These are phyloP conservation scores for Alexandromys fortis DNA, from an alignment of 2,113 vertebrate genomes.

Conservation along the genomic window DNA sequence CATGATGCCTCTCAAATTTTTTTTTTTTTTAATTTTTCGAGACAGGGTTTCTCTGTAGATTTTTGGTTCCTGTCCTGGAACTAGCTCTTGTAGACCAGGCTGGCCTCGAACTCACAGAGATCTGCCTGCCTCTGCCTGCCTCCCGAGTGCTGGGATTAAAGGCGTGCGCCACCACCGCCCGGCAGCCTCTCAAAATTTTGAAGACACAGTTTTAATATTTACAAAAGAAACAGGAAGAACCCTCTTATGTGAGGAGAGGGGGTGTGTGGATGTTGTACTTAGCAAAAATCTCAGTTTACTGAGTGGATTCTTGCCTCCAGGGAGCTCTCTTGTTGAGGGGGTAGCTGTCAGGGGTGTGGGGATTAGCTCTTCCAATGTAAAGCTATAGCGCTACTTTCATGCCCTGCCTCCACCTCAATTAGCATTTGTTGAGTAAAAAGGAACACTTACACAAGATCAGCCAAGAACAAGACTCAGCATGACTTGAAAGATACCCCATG, in stretches of 20 bases:
- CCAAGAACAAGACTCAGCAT: conserved; percentile 5
- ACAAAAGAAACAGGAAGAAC: not conserved
- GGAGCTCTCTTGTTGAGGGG: not conserved
- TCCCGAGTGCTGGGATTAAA: too few species aligned
- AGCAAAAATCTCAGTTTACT: not conserved
- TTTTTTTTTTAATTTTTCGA: not conserved
- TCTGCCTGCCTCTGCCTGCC: too few species aligned
- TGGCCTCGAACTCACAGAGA: too few species aligned
- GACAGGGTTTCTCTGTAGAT: too few species aligned
- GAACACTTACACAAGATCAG: not conserved
- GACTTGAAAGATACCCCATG: not conserved
- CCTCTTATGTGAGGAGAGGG: not conserved
- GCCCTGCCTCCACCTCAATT: not conserved
- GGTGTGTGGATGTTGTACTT: not conserved
- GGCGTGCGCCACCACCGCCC: too few species aligned
- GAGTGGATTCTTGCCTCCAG: not conserved
- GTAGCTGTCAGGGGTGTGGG: not conserved
- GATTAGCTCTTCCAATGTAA: not conserved
- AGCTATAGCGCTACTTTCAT: not conserved
- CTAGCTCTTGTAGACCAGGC: too few species aligned
- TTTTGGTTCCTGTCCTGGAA: too few species aligned
- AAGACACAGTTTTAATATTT: not conserved
- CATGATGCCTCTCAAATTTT: not conserved
- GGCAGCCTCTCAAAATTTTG: not conserved
- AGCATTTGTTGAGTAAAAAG: conserved; percentile 3